A percentile compares a stretch with the other conserved stretches of the same genome.
phyloP scores from a whole-genome alignment of 2,888 invertebrate species.

The Anagyrus pseudococci region DNA sequence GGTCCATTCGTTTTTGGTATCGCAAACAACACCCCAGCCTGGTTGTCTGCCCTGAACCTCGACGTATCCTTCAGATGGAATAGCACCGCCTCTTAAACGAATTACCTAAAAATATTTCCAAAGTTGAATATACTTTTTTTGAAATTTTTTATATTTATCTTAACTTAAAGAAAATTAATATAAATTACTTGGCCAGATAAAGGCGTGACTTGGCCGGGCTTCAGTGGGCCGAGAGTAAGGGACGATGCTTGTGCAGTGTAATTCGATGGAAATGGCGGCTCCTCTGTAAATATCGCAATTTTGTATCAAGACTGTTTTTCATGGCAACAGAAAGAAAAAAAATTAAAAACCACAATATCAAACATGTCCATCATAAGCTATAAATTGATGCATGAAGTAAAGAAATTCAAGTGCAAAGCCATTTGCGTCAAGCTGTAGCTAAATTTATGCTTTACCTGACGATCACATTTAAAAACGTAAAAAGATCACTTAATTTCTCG shows the following conservation, averaged over 20 bases:
- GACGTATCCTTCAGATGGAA: slow-evolving; percentile 61
- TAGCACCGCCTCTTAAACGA: slow-evolving; percentile 61
- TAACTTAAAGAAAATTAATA: background rate
- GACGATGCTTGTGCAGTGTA: slow-evolving; percentile 49
- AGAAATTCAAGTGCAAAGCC: too few relatives aligned
- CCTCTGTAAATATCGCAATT: slow-evolving; percentile 45
- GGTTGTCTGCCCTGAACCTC: slow-evolving; percentile 59
- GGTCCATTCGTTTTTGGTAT: slow-evolving; percentile 61
- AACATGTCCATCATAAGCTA: too few relatives aligned
- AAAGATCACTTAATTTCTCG: too few relatives aligned
- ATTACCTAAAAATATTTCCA: slow-evolving; percentile 48
- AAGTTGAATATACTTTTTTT: background rate
- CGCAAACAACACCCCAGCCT: slow-evolving; percentile 65
- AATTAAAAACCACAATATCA: too few relatives aligned
- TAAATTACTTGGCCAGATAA: slow-evolving; percentile 53
- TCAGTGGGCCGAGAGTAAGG: slow-evolving; percentile 16
- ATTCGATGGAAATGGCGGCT: slow-evolving; percentile 53
- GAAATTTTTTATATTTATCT: background rate
- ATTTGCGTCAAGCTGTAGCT: too few relatives aligned
- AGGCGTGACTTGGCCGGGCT: slow-evolving; percentile 45
- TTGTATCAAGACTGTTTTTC: background rate
- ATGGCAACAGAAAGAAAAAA: background rate
- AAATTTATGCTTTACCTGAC: too few relatives aligned
- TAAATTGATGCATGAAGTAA: too few relatives aligned
- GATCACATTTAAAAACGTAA: too few relatives aligned